phyloP scores from a whole-genome alignment of 1,140 invertebrate genomes.

The Batillaria attramentaria region DNA sequence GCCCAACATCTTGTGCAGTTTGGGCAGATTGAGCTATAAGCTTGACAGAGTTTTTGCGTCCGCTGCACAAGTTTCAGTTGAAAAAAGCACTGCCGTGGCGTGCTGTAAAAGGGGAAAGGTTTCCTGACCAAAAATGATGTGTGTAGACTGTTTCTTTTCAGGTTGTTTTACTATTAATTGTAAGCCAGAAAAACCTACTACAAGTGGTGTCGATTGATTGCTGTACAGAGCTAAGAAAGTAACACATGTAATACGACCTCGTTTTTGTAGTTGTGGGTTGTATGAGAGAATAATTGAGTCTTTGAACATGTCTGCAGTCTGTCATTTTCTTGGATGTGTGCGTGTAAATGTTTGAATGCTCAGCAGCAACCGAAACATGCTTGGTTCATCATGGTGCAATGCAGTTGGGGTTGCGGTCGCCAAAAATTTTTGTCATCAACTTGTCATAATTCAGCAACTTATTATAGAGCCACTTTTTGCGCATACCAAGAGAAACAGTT shows the following conservation, averaged over 20 bases:
- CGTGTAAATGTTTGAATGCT: too few species aligned
- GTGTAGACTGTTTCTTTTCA: conserved; percentile 19
- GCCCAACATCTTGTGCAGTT: conserved; percentile 33
- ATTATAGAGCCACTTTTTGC: too few species aligned
- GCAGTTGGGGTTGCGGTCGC: conserved; percentile 99
- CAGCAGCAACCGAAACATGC: conserved; percentile 97
- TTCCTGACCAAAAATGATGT: neutral
- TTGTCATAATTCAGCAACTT: too few species aligned
- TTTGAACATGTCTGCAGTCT: conserved; percentile 9
- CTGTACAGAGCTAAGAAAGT: neutral
- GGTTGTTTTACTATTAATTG: conserved; percentile 7
- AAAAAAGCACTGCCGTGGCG: neutral
- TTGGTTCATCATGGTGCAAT: conserved; percentile 99
- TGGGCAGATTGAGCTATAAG: too few species aligned
- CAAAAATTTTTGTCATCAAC: too few species aligned
- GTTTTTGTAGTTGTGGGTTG: conserved; percentile 28
- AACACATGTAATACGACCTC: conserved; percentile 12
- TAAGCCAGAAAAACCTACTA: conserved; percentile 27
- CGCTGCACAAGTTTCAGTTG: neutral
- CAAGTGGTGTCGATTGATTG: conserved; percentile 6
- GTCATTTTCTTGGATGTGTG: neutral
- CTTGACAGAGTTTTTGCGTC: neutral
- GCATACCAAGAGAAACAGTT: too few species aligned
- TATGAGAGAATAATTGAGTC: conserved; percentile 31
- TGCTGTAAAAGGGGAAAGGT: neutral